These are phyloP conservation scores for Limosa lapponica DNA, from an alignment of 2,797 vertebrate genomes.

Conservation along the genomic window DNA sequence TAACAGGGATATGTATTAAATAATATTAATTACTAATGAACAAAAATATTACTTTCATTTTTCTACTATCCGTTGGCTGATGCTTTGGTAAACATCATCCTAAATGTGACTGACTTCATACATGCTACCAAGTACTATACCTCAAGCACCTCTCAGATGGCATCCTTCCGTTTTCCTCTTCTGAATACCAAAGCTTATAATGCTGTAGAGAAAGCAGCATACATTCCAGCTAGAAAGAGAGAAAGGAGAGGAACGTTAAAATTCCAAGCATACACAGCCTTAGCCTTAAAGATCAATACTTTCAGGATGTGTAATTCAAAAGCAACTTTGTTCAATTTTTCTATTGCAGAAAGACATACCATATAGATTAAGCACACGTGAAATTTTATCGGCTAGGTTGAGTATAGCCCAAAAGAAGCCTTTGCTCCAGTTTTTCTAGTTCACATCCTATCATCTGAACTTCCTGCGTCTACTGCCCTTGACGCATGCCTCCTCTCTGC, in stretches of 20 bases:
- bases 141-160: constrained; percentile 92
- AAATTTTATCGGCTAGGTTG: not conserved
- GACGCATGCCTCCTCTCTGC: not conserved
- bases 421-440: not conserved
- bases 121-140: constrained; percentile 73
- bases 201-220: constrained; percentile 33
- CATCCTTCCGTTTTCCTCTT: constrained; percentile 83
- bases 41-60: not conserved
- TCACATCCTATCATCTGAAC: not conserved
- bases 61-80: not conserved
- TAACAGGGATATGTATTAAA: not conserved
- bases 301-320: not conserved
- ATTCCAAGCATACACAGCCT: not conserved
- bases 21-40: not conserved
- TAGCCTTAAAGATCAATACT: constrained; percentile 19
- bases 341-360: not conserved
- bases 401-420: not conserved
- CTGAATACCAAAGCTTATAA: constrained; percentile 64
- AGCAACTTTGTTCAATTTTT: not conserved
- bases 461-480: not conserved
- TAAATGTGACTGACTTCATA: constrained; percentile 13
- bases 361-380: not conserved
- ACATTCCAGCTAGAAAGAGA: constrained; percentile 75
- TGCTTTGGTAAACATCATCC: constrained; percentile 15
- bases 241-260: constrained; percentile 40